Base-by-base conservation (phyloP, 2,888 invertebrate species). In the Acrobasis consociella region DNA sequence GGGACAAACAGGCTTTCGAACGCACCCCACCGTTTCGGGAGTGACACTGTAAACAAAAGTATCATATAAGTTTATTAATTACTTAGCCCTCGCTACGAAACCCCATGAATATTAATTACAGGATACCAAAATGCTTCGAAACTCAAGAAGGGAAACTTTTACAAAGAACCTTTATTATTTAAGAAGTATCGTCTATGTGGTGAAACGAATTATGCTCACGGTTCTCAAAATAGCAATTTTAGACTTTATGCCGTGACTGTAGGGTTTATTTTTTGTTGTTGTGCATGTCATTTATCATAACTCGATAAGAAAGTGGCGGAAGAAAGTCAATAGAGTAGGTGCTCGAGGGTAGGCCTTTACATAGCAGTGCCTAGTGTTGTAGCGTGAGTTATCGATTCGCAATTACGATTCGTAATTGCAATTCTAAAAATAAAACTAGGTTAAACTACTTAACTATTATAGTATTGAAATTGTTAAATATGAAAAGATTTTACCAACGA, bases 61-160 rank as follows among this genome's bases (percentile, higher is more conserved):
- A 91, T 91, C 91, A 91, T 91, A 92, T 91, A 92, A 92, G 91
- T 91, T 92, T 91, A 92, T 92, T 92, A 92, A 92, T 92, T 91
- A 92, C 91, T 89, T 85, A 85, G 83, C 86, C 91, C 91, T 91
- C 81, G 86, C 88, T 84, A 85, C 83, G 81, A 87, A 89, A 83
- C 88, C 87, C 87, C 91, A 91, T 92, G 91, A 92, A 92, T 92
- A 91, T 91, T 91, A 91, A 91, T 92, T 91, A 91, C 89, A 85
- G 89, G 89, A 91, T 91, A 91, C 89, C 89, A 82, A 90, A 89
- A 89, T 91, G 91, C 91, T 89, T 90, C 88, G 88, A 88, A 91
- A 89, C 89, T 91, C 89, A 89, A 91, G 89, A 82, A 91, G 91
- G 91, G 91, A 92, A 92, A 92, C 85, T 92, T 91, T 90, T 91